Evolutionary conservation across 2,888 invertebrate species (phyloP).

Genomic region (Actias luna): DNA sequence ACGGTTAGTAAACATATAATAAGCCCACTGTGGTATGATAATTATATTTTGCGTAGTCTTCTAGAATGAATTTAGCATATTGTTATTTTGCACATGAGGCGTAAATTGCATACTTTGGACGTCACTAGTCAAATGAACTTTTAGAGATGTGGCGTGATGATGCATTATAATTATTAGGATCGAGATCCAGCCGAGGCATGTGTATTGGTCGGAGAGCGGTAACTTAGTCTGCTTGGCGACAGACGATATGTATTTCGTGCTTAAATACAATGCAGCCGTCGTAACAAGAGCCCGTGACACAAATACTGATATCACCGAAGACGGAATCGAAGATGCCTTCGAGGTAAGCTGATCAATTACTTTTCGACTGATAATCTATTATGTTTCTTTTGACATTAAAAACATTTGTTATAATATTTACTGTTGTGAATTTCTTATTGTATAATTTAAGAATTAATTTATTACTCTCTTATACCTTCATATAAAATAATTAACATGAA

Average conservation of each 20-base stretch:
- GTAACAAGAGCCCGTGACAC: slow-evolving; percentile 90
- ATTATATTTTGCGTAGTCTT: neutral
- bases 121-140: neutral
- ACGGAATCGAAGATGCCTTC: slow-evolving; percentile 97
- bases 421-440: no score
- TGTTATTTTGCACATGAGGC: neutral
- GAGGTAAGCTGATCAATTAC: slow-evolving; percentile 82
- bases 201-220: slow-evolving; percentile 98
- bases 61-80: neutral
- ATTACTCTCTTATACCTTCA: no score
- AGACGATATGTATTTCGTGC: slow-evolving; percentile 96
- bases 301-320: slow-evolving; percentile 90
- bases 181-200: slow-evolving; percentile 95
- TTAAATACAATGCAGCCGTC: slow-evolving; percentile 92
- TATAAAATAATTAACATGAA: no score
- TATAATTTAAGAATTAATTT: no score
- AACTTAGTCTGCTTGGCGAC: slow-evolving; percentile 96
- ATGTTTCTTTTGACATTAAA: no score
- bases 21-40: neutral
- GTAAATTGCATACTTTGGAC: neutral
- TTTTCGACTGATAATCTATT: no score
- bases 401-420: no score
- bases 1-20: slow-evolving; percentile 52
- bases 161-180: slow-evolving; percentile 81
- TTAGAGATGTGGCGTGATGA: neutral